Evolutionary conservation across 2,888 invertebrate genomes (phyloP).

Genomic region (Protophormia terraenovae): DNA sequence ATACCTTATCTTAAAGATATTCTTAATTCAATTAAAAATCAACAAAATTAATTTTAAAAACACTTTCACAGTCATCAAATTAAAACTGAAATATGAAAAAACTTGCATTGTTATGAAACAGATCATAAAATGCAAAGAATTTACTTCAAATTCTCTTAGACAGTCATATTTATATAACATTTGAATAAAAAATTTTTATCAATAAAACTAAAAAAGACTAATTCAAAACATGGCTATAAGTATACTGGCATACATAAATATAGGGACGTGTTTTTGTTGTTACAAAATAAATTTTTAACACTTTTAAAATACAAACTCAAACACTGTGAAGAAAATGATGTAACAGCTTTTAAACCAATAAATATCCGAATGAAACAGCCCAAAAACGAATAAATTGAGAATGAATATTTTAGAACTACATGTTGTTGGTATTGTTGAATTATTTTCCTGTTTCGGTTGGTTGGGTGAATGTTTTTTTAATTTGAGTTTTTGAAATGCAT

Average conservation of each 20-base stretch:
- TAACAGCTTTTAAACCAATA: conserved; percentile 11
- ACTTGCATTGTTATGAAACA: not conserved
- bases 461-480: conserved; percentile 22
- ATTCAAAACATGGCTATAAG: not conserved
- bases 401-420: not conserved
- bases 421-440: not conserved
- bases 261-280: not conserved
- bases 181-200: not conserved
- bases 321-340: not conserved
- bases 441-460: conserved; percentile 4
- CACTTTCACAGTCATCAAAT: conserved; percentile 6
- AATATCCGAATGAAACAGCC: not conserved
- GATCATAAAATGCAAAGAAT: conserved; percentile 5
- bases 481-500: conserved; percentile 6
- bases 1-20: not conserved
- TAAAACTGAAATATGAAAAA: not conserved
- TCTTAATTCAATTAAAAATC: conserved; percentile 26
- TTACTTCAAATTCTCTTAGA: not conserved
- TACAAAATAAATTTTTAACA: not conserved
- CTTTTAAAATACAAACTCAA: not conserved
- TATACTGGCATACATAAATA: not conserved
- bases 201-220: not conserved
- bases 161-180: not conserved
- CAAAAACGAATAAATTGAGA: not conserved
- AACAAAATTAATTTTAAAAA: conserved; percentile 39